Evolutionary conservation across 2,888 invertebrate species (phyloP).

Genomic region (Physocephala rufipes): DNA sequence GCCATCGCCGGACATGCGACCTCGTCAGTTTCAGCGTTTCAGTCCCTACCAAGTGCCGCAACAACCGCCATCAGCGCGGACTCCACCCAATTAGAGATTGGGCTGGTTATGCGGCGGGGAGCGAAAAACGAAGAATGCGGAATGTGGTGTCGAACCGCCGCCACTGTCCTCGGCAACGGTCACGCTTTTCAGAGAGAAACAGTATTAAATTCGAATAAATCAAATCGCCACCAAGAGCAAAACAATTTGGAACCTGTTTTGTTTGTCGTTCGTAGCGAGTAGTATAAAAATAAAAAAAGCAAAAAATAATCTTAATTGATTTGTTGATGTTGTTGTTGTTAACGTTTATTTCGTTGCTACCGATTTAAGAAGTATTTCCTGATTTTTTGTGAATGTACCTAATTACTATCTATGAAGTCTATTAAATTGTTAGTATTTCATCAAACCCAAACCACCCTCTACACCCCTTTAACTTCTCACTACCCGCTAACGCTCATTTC

Average conservation of each 20-base stretch:
- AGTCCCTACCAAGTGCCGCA: constrained; percentile 62
- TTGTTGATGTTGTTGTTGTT: constrained; percentile 20
- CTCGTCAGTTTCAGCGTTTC: constrained; percentile 62
- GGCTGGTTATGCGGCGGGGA: not conserved
- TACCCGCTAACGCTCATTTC: not conserved
- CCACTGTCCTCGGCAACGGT: not conserved
- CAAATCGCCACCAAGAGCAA: not conserved
- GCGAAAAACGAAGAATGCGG: constrained; percentile 18
- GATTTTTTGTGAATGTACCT: not conserved
- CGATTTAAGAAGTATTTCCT: not conserved
- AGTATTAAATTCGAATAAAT: constrained; percentile 36
- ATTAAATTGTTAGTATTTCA: not conserved
- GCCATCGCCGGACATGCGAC: constrained; percentile 64
- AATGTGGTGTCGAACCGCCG: not conserved
- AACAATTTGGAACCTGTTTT: not conserved
- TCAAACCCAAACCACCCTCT: not conserved
- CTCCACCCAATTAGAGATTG: constrained; percentile 56
- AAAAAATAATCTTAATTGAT: constrained; percentile 8
- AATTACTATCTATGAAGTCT: not conserved
- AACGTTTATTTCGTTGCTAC: constrained; percentile 18
- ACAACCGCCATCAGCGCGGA: constrained; percentile 53
- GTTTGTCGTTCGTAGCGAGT: too few relatives aligned
- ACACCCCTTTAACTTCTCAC: not conserved
- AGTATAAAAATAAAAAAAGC: not conserved
- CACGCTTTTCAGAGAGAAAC: constrained; percentile 30